phyloP scores from a whole-genome alignment of 2,888 invertebrate species.

The Synergus laeviventris region DNA sequence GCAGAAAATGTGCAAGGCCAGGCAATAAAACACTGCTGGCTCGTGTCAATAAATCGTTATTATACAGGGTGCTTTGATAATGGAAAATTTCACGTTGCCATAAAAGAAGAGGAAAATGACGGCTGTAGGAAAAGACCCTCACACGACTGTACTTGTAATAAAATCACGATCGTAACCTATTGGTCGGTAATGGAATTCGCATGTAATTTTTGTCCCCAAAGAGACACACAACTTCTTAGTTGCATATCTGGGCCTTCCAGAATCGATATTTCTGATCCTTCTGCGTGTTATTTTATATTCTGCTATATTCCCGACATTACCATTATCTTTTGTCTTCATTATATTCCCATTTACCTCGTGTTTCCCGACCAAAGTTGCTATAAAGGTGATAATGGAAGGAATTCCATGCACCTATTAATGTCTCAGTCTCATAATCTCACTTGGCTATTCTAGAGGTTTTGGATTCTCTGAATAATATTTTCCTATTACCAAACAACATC shows the following conservation, averaged over 20 bases:
- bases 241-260: not conserved
- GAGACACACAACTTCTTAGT: not conserved
- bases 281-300: constrained; percentile 36
- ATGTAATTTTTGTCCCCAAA: constrained; percentile 41
- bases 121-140: constrained; percentile 25
- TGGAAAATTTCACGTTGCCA: constrained; percentile 36
- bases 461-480: constrained; percentile 18
- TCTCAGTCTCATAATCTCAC: constrained; percentile 1
- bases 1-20: constrained; percentile 26
- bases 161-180: constrained; percentile 20
- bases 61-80: constrained; percentile 16
- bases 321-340: constrained; percentile 37
- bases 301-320: constrained; percentile 38
- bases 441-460: constrained; percentile 2
- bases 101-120: constrained; percentile 20
- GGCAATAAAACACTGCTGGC: constrained; percentile 19
- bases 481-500: constrained; percentile 4
- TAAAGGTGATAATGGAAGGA: constrained; percentile 31
- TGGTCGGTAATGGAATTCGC: constrained; percentile 53
- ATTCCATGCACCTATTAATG: constrained; percentile 28
- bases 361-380: constrained; percentile 29
- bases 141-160: constrained; percentile 30
- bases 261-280: not conserved
- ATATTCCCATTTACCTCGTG: constrained; percentile 12
- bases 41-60: constrained; percentile 29